Evolutionary conservation across 2,797 vertebrate species (phyloP), one percentile per base, ranked within the genome.

Genomic region (Cheirogaleus major): DNA sequence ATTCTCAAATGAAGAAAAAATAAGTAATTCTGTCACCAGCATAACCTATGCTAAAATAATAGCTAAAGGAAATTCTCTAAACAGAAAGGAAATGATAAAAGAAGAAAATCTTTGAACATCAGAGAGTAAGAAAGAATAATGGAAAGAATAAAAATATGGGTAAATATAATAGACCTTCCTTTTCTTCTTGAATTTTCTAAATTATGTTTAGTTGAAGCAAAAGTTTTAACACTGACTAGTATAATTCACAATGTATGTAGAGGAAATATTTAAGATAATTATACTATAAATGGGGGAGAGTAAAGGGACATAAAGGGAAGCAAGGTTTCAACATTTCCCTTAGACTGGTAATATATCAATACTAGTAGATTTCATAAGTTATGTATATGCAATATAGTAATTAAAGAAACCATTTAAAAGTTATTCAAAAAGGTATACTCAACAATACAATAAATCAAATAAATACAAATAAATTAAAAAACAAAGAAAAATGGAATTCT

Each of bases 191-290:
- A 88, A 45, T 89, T 93, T 93, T 82, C 76, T 72, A 65, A 65
- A 73, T 73, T 55, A 63, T 35, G 35, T 88, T 80, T 89, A 69
- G 48, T 83, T 76, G 50, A 89, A 59, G 61, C 87, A 95, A 85
- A 90, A 90, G 70, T 85, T 89, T n/a, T 70, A 52, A 65, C 43
- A 57, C 48, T n/a, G 22, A 27, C 8, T 20, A 23, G 15, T 50
- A 30, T 48, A 83, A 30, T 89, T 63, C 41, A 89, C 61, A 83
- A 12, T 84, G 61, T 25, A 32, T 43, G 23, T 70, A 70, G 25
- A 61, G 52, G 43, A 92, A 95, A 93, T 78, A 88, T 76, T 92
- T 83, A 92, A 75, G 82, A 87, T 5, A 75, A 67, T 95, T 48
- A 67, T 67, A 63, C 63, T 82, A 81, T 20, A 57, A 83, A 52